phyloP scores from a whole-genome alignment of 2,113 vertebrate genomes.

The Xyliphius kryptos region DNA sequence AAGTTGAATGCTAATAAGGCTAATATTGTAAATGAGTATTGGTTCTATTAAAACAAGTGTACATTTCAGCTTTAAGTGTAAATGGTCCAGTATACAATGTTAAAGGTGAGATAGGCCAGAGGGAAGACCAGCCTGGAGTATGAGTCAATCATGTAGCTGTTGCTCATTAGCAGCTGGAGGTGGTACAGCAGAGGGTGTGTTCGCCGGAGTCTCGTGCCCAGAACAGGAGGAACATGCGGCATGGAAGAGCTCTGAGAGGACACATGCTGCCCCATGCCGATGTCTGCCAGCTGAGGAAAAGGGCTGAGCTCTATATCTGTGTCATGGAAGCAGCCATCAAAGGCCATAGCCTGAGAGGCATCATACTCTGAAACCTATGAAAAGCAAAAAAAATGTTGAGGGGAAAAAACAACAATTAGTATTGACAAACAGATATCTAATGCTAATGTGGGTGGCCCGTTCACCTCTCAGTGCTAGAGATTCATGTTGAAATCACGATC shows the following conservation, averaged over 20 bases:
- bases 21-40: neutral
- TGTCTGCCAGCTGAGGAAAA: slow-evolving; percentile 46
- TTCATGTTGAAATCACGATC: no score
- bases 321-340: slow-evolving; percentile 81
- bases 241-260: slow-evolving; percentile 30
- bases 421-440: no score
- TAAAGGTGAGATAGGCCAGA: slow-evolving; percentile 81
- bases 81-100: slow-evolving; percentile 86
- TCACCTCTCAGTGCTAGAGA: no score
- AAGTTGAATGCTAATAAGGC: no score
- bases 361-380: slow-evolving; percentile 74
- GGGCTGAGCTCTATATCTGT: slow-evolving; percentile 65
- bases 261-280: slow-evolving; percentile 44
- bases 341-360: slow-evolving; percentile 82
- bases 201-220: slow-evolving; percentile 61
- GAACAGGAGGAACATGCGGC: slow-evolving; percentile 36
- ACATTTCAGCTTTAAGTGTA: slow-evolving; percentile 67
- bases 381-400: neutral
- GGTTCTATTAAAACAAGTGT: neutral
- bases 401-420: no score
- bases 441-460: no score
- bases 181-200: slow-evolving; percentile 69
- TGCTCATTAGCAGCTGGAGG: slow-evolving; percentile 76
- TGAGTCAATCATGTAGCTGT: slow-evolving; percentile 85
- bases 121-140: slow-evolving; percentile 87